A percentile compares a stretch with the other conserved stretches of the same genome.
Conservation (phyloP, 2,113 vertebrate species). For the Ivindomyrus marchei region DNA sequence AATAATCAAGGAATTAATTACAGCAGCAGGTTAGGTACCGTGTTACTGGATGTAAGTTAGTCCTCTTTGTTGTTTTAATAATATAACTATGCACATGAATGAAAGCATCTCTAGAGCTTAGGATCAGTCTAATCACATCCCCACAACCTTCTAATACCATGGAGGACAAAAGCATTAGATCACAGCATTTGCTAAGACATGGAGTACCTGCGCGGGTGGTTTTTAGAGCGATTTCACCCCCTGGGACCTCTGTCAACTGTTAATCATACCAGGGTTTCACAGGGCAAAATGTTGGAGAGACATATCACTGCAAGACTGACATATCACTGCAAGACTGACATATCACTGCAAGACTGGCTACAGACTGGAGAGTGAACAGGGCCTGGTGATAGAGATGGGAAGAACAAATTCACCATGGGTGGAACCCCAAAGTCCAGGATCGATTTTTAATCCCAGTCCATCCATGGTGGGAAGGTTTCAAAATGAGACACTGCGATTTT, state of each 20-base stretch:
- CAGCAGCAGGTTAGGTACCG: not conserved
- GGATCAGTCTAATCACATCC: not conserved
- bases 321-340: not conserved
- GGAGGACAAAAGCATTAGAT: not conserved
- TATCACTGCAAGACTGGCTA: not conserved
- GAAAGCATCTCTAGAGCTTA: not conserved
- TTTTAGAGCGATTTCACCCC: not conserved
- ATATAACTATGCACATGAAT: not conserved
- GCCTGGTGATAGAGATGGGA: not conserved
- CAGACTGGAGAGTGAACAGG: not conserved
- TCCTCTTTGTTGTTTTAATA: not conserved
- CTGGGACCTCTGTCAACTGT: not conserved
- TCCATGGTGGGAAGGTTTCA: not conserved
- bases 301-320: not conserved
- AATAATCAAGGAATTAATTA: not conserved
- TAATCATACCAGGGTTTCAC: not conserved
- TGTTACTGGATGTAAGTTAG: not conserved
- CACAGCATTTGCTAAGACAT: not conserved
- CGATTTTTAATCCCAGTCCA: not conserved
- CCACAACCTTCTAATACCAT: not conserved
- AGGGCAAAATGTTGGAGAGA: not conserved
- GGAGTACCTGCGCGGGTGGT: not conserved
- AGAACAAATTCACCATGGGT: not conserved
- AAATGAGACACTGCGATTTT: not conserved
- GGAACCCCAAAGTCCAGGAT: not conserved